Base-by-base conservation (phyloP, 2,113 vertebrate genomes). In the Fregetta grallaria region DNA sequence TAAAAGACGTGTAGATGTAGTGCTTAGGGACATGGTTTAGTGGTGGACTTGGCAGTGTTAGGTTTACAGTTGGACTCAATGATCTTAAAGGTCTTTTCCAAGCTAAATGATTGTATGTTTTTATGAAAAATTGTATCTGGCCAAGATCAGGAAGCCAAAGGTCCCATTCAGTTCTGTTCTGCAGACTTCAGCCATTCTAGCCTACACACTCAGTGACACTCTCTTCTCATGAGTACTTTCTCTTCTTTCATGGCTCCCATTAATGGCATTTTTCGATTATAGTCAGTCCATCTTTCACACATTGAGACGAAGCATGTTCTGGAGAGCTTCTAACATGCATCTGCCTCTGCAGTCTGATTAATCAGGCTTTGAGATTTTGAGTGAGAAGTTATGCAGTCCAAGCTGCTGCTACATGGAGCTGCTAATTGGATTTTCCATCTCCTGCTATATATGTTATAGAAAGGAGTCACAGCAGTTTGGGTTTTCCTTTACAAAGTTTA, bases 111-210 rank as follows among this genome's bases (percentile, higher is more conserved):
- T 20, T 4, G 0, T 42, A 52, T 52, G 25, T 22, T 44, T 66
- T 30, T 16, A 27, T 56, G 19, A 50, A 55, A 84, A 75, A 62
- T 16, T 32, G 2, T 40, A 15, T 42, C 40, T 55, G 6, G 23
- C 21, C 16, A 72, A 59, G 20, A 38, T 56, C 22, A 83, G 29
- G 63, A 82, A 63, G 20, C 7, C 58, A 65, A 68, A 56, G 20
- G 13, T 3, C 11, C 20, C 6, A 0, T 55, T 59, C n/a, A 34
- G 5, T 50, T 62, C 58, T 53, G 25, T 32, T 65, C 34, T 77
- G 13, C 13, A 72, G 61, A 68, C 29, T 83, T 67, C 7, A 13
- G 15, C 12, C 0, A 0, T 42, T 74, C 52, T n/a, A n/a, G 5
- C 40, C 27, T 36, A 36, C 14, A 30, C 10, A 26, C 16, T 40